phyloP scores from a whole-genome alignment of 2,888 invertebrate genomes.

The Amaurobius ferox region DNA sequence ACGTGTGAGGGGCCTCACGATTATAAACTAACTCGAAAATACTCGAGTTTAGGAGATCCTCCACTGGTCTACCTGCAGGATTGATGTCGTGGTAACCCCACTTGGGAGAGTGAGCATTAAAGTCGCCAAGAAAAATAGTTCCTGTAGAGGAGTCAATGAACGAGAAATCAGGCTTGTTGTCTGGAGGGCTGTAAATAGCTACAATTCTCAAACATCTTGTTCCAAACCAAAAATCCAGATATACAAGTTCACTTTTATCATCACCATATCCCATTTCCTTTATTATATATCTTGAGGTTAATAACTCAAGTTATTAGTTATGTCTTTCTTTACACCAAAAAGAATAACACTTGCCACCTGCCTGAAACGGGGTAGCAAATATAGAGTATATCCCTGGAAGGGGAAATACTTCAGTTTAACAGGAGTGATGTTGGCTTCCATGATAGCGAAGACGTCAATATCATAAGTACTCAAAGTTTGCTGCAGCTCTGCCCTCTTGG shows the following conservation, averaged over 20 bases:
- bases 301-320: conserved; percentile 14
- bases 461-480: not conserved
- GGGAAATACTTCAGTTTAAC: conserved; percentile 12
- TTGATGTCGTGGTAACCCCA: no score
- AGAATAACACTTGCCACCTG: conserved; percentile 7
- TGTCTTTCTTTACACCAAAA: conserved; percentile 3
- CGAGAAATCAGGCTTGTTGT: not conserved
- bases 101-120: no score
- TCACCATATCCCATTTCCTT: not conserved
- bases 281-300: conserved; percentile 21
- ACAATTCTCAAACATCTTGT: not conserved
- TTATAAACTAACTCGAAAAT: not conserved
- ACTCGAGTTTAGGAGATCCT: not conserved
- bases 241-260: not conserved
- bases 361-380: not conserved
- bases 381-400: conserved; percentile 15
- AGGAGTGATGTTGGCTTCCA: not conserved
- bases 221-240: not conserved
- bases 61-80: not conserved
- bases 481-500: no score
- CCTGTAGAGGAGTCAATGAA: not conserved
- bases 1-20: not conserved
- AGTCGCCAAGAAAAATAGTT: not conserved
- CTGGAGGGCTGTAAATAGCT: not conserved
- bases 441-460: not conserved